A percentile compares a stretch with the other conserved stretches of the same genome.
Evolutionary conservation across 2,888 invertebrate genomes (phyloP).

Genomic region (Mystacides longicornis): DNA sequence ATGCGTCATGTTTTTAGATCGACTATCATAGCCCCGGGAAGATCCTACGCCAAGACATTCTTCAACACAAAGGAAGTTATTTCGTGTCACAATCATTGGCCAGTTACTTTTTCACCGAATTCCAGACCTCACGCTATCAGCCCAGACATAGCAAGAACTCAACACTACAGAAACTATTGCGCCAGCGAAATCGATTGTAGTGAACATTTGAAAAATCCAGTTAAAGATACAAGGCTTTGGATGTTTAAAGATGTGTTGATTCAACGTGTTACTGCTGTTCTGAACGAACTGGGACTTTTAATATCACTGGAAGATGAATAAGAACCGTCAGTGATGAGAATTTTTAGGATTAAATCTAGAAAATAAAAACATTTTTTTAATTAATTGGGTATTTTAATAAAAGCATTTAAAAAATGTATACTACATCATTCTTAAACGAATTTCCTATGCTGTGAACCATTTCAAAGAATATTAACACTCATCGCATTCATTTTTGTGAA

Average conservation of each 20-base stretch:
- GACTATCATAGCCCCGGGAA: constrained; percentile 85
- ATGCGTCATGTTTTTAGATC: constrained; percentile 84
- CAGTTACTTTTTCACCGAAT: constrained; percentile 77
- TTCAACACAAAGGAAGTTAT: constrained; percentile 85
- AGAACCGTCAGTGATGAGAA: neutral
- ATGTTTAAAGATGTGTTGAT: constrained; percentile 73
- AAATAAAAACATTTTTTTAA: neutral
- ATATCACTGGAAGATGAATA: neutral
- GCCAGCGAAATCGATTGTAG: constrained; percentile 67
- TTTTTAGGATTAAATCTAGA: too few relatives aligned
- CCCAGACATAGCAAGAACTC: constrained; percentile 75
- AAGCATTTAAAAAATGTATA: neutral
- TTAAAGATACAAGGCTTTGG: constrained; percentile 82
- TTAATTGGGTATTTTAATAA: neutral
- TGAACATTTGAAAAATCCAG: constrained; percentile 72
- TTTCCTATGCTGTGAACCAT: too few relatives aligned
- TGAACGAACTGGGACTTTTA: constrained; percentile 35
- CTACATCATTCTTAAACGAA: too few relatives aligned
- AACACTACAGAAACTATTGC: constrained; percentile 91
- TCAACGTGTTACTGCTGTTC: constrained; percentile 58
- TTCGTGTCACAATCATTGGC: constrained; percentile 88
- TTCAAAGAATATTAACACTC: too few relatives aligned
- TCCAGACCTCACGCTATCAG: constrained; percentile 77
- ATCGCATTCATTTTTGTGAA: too few relatives aligned
- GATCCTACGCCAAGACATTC: constrained; percentile 89